A percentile compares a stretch with the other conserved stretches of the same genome.
Evolutionary conservation across 2,797 vertebrate species (phyloP).

Genomic region (Paratrypauchen microcephalus): DNA sequence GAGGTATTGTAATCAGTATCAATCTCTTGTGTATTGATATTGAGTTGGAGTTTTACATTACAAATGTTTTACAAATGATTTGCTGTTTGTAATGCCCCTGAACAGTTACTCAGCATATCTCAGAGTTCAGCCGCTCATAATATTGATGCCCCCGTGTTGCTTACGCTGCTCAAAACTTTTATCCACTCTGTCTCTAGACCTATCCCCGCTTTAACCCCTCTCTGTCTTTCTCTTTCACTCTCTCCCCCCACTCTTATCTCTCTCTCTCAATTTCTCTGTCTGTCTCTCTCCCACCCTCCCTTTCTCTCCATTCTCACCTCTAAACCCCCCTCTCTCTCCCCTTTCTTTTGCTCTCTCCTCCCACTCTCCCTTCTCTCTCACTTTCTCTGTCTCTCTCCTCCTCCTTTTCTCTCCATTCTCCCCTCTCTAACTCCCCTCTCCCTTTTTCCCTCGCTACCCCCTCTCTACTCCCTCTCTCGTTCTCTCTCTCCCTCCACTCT

Average conservation of each 20-base stretch:
- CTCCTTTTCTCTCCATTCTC: too few relatives aligned
- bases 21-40: not conserved
- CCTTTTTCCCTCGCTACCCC: too few relatives aligned
- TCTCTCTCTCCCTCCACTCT: not conserved
- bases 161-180: constrained; percentile 41
- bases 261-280: too few relatives aligned
- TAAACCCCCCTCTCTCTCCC: too few relatives aligned
- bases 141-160: constrained; percentile 20
- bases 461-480: not conserved
- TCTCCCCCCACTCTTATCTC: not conserved
- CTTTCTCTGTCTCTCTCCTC: too few relatives aligned
- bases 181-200: not conserved
- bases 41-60: not conserved
- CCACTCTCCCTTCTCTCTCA: too few relatives aligned
- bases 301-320: too few relatives aligned
- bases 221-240: too few relatives aligned
- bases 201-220: not conserved
- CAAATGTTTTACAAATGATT: not conserved
- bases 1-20: too few relatives aligned
- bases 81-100: not conserved
- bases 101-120: constrained; percentile 3
- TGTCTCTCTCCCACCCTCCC: too few relatives aligned
- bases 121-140: not conserved
- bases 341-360: too few relatives aligned
- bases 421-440: too few relatives aligned